phyloP scores from a whole-genome alignment of 1,140 invertebrate species.

The Bombus waltoni region DNA sequence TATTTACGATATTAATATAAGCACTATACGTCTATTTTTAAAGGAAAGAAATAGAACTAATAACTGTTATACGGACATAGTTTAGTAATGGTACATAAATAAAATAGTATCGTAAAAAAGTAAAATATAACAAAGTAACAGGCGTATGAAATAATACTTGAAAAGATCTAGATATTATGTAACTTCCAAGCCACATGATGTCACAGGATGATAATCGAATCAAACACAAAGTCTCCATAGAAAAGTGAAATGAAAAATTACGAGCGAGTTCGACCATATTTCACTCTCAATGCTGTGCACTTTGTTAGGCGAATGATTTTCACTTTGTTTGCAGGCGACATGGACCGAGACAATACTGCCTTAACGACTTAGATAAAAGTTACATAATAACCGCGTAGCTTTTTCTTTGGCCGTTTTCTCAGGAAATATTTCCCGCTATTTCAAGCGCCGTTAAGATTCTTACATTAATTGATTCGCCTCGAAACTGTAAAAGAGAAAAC shows the following conservation, averaged over 20 bases:
- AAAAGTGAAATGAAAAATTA: background rate
- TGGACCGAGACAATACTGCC: background rate
- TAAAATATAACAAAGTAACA: too few species aligned
- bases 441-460: background rate
- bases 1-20: too few species aligned
- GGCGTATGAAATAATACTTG: too few species aligned
- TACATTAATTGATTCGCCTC: background rate
- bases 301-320: background rate
- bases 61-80: too few species aligned
- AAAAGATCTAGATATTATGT: too few species aligned
- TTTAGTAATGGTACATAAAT: too few species aligned
- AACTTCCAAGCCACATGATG: too few species aligned
- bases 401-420: background rate
- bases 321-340: background rate
- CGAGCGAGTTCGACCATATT: background rate
- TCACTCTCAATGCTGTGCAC: background rate
- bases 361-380: slow-evolving; percentile 14
- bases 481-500: background rate
- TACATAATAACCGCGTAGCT: slow-evolving; percentile 11
- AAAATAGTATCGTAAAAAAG: too few species aligned
- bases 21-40: too few species aligned
- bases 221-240: background rate
- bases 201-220: background rate
- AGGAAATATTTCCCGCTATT: background rate
- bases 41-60: too few species aligned